Base-by-base conservation (phyloP, 2,888 invertebrate species). In the Lydus trimaculatus region DNA sequence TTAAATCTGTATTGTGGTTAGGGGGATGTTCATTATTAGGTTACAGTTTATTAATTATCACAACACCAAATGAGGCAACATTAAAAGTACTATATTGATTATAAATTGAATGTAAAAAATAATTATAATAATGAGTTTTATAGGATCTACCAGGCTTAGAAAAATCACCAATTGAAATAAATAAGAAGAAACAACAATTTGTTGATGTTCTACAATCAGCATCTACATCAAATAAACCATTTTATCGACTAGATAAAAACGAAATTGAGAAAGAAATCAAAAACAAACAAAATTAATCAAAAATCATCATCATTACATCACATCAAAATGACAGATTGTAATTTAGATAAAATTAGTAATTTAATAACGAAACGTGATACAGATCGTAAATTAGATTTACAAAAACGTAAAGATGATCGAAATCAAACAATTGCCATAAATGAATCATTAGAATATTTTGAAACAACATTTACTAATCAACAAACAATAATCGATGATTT, bases 381-480 rank as follows among this genome's bases (percentile, higher is more conserved):
- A 66, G 91, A 92, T 78, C 87, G 92, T 15, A 87, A 90, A 82
- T 88, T 90, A 75, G 89, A 90, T 78, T 85, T 91, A 73, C 90
- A 91, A 77, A 90, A 90, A 80, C 89, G 90, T 65, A 89, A 89
- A 75, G 90, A 90, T 77, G 89, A 89, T 64, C 89, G 89, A 78
- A 89, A 90, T 78, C 88, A 89, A 72, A 85, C 88, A 20, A 87
- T 88, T 68, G 90, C 91, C 5, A 89, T 89, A 68, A 87, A 90
- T 73, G 92, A 92, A 84, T 90, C 90, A 80, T 86, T 91, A 61
- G 92, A 92, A 73, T 92, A 89, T 81, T 94, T 94, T 80, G 88
- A 90, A 48, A 89, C 89, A 62, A 87, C 89, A 9, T 94, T 94
- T 79, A 88, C 90, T 78, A 88, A 91, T 28, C 90, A 91, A 73